Base-by-base conservation (phyloP, 1,140 invertebrate species). In the Nebria ingens region DNA sequence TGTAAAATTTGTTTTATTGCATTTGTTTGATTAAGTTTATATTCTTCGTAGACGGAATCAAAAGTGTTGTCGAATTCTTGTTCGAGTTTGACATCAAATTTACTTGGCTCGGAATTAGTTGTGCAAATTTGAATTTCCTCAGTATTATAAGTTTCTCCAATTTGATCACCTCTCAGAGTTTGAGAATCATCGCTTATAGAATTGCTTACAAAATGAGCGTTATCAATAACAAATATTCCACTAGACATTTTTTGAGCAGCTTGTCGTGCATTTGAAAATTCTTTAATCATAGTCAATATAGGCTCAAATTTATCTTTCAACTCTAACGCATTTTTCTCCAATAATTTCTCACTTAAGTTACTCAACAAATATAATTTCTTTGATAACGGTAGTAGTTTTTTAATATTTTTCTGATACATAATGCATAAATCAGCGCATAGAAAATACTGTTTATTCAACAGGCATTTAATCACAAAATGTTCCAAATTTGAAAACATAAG, bases 351-450 rank as follows among this genome's bases (percentile, higher is more conserved):
- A 40, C 61, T 61, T 53, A 70, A 60, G 34, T 59, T 38, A 6
- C 49, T 56, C 23, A 69, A 34, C 42, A 65, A 50, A 54, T 65
- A 55, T 20, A 70, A 56, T 61, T 61, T 64, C 22, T 63, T 57
- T 6, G 60, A 62, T 29, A 51, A 54, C 25, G 59, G 55, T 21
- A 70, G 51, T 19, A 65, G 55, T 45, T 40, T 19, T 50, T 59
- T 25, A 9, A 70, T 12, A 49, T 64, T 34, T 21, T 63, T 53
- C 9, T 42, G 59, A 60, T 61, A 67, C 29, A 61, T 21, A 21
- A 65, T 21, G 56, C 67, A 70, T 51, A 70, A 55, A 40, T 69
- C 64, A 12, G 56, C 55, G 58, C 68, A 67, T 2, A 70, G 42
- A 17, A 54, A 56, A 63, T 66, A 70, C 38, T 68, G 62, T 61